Base-by-base conservation (phyloP, 2,888 invertebrate species). In the Saturnia japonica region DNA sequence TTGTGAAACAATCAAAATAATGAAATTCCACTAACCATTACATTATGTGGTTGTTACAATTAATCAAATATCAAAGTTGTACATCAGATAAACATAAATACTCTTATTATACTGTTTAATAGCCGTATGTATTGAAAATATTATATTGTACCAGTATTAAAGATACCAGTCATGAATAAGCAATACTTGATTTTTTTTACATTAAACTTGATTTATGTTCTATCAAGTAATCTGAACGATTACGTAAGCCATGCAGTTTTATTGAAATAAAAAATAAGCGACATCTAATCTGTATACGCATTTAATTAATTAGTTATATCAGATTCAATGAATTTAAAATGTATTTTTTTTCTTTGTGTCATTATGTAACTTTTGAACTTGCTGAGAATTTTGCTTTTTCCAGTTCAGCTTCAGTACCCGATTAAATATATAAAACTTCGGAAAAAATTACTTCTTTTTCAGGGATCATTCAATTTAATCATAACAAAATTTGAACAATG, bases 391-490 rank as follows among this genome's bases (percentile, higher is more conserved):
- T 54, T 22, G 19, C 22, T 54, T 54, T 60, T 22, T n/a, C 9
- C 22, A 60, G 28, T 60, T 60, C 28, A 28, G 28, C 14, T 28
- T 12, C 3, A 28, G 16, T 14, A 60, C 3, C 12, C 19, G 16
- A 14, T 51, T 51, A 19, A 28, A 60, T 60, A 60, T 14, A 25
- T 22, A 54, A n/a, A 54, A 54, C 2, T 54, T 60, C 34, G 16
- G 34, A 19, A 28, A 16, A 25, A n/a, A 51, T 25, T 47, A 40
- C 12, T 40, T 3, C 14, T 22, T 34, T 75, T 78, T n/a, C 73
- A 79, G 79, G 79, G 77, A 0, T 40, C 67, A 1, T 77, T 80
- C 40, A 75, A 78, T 68, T 47, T 80, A 43, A 60, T 72, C 0
- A 62, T 80, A 42, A 73, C 69, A 6, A 68, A 45, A 54, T 75